Percentiles rank a stretch among this genome's conserved stretches.
Conservation (phyloP, 2,888 invertebrate genomes). For the Synanthedon formicaeformis region DNA sequence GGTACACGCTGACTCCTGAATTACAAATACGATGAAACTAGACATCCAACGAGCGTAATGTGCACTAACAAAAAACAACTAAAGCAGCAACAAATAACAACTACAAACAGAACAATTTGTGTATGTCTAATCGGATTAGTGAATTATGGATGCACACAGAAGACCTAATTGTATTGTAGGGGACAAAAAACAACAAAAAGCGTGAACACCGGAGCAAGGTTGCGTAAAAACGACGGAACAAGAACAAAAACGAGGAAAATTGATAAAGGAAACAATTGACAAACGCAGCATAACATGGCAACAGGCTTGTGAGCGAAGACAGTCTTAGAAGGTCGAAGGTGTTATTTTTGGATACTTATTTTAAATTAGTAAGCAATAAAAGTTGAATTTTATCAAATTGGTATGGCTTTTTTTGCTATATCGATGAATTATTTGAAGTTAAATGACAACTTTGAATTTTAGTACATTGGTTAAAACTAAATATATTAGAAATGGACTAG, state of each 20-base stretch:
- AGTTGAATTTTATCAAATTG: too few species aligned
- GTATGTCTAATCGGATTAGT: conserved; percentile 17
- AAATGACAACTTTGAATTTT: too few species aligned
- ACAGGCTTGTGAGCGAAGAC: conserved; percentile 13
- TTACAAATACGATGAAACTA: conserved; percentile 2
- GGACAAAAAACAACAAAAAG: conserved; percentile 17
- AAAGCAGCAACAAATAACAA: conserved; percentile 11
- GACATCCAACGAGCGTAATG: background rate
- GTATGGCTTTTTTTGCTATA: too few species aligned
- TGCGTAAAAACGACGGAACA: conserved; percentile 8
- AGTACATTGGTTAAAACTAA: too few species aligned
- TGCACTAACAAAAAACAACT: background rate
- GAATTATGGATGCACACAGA: conserved; percentile 20
- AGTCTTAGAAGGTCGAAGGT: conserved; percentile 7
- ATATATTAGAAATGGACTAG: too few species aligned
- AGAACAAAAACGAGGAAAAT: conserved; percentile 10
- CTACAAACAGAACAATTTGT: conserved; percentile 16
- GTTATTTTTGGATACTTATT: conserved; percentile 1
- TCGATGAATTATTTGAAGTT: too few species aligned
- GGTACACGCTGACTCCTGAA: background rate
- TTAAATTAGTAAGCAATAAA: background rate
- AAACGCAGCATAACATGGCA: conserved; percentile 12
- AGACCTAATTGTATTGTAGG: conserved; percentile 15
- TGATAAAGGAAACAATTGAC: conserved; percentile 15
- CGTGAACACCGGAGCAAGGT: conserved; percentile 10